Evolutionary conservation across 2,113 vertebrate genomes (phyloP).

Genomic region (Centropus unirufus): DNA sequence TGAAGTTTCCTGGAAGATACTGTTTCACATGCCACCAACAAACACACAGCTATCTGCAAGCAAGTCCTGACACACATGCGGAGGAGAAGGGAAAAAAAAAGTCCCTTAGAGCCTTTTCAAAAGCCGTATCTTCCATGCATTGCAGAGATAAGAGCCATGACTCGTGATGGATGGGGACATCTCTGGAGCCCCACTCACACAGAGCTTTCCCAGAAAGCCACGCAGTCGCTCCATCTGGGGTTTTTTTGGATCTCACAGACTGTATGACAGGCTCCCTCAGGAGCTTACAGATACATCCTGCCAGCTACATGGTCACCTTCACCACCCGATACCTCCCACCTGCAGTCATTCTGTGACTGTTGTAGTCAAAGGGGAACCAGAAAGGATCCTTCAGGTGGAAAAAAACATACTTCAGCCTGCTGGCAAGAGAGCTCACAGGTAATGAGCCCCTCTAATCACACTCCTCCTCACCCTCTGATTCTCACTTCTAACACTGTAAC

Average conservation of each 20-base stretch:
- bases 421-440: not conserved
- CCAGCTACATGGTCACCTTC: not conserved
- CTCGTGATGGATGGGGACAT: not conserved
- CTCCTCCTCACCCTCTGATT: not conserved
- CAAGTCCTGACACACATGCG: not conserved
- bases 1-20: conserved; percentile 44
- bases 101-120: not conserved
- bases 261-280: not conserved
- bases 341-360: not conserved
- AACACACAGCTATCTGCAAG: conserved; percentile 3
- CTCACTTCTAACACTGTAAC: not conserved
- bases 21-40: conserved; percentile 54
- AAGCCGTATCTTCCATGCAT: not conserved
- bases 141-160: not conserved
- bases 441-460: not conserved
- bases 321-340: not conserved
- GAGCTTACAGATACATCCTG: not conserved
- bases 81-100: not conserved
- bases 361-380: not conserved
- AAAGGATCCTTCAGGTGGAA: not conserved
- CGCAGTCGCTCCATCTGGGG: not conserved
- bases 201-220: not conserved
- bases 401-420: not conserved
- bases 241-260: not conserved
- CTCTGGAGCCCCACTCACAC: not conserved